Base-by-base conservation (phyloP, 1,140 invertebrate species). In the Diorhabda carinulata region DNA sequence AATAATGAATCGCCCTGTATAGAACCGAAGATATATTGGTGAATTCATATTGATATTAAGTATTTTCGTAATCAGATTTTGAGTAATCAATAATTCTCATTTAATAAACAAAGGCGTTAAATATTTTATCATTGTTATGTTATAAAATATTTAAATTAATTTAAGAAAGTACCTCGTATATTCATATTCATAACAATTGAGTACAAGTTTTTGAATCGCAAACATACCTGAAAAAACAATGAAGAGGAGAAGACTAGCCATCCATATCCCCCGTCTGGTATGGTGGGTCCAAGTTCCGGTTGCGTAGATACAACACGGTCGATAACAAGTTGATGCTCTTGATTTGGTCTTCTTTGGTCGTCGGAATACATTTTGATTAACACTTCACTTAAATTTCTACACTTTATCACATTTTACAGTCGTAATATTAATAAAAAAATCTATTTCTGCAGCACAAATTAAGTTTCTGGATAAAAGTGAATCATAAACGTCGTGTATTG, bases 201-300 rank as follows among this genome's bases (percentile, higher is more conserved):
- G 25, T 25, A 25, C 25, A 25, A 25, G 25, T 25, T 25, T 25
- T 25, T 25, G 25, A 25, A 25, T 25, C 25, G 1, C 25, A 25
- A 25, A 52, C 47, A 6, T 52, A 83, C 84, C 77, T 89, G 84
- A 72, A 88, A 86, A 63, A 87, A 81, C 71, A 84, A 77, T 41
- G 86, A 82, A 40, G 84, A 84, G 43, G 84, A 69, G n/a, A 89
- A 81, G 70, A 89, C 83, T 61, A 89, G 72, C 87, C 88, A 90
- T 3, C 87, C 87, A 72, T 87, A 89, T 10, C 87, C 86, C 4
- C 86, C 87, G 76, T 89, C 86, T 5, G 87, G 85, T 59, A 87
- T 81, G 8, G 82, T 85, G 1, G 87, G 87, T 1, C 87, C 88
- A 58, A 89, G 82, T 81, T 89, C 87, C 40, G 87, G 86, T 67